Percentiles rank a stretch among this genome's conserved stretches.
Evolutionary conservation across 2,888 invertebrate genomes (phyloP).

Genomic region (Caenorhabditis panamensis): DNA sequence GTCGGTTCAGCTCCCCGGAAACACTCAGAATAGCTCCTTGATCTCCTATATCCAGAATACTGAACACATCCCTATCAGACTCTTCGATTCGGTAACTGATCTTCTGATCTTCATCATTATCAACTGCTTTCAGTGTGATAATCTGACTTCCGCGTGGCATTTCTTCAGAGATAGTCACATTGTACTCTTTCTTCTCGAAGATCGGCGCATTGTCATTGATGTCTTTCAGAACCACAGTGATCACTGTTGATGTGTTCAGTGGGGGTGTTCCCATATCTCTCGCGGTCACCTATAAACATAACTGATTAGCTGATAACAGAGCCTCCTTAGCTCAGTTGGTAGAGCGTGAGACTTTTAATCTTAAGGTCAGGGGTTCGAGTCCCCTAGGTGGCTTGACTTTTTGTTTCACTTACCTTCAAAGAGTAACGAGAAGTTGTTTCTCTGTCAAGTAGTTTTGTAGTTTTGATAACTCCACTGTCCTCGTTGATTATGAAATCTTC

Average conservation of each 20-base stretch:
- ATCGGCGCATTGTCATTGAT: constrained; percentile 94
- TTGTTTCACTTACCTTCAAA: constrained; percentile 85
- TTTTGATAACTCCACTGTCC: constrained; percentile 92
- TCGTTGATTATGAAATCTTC: constrained; percentile 91
- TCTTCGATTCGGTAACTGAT: constrained; percentile 77
- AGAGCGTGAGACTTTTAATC: constrained; percentile 77
- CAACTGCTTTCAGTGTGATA: constrained; percentile 75
- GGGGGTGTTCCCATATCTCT: constrained; percentile 91
- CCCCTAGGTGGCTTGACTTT: constrained; percentile 57
- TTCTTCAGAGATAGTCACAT: constrained; percentile 89
- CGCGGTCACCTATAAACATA: constrained; percentile 84
- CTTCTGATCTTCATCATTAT: constrained; percentile 76
- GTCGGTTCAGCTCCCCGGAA: constrained; percentile 68
- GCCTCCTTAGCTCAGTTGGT: constrained; percentile 66
- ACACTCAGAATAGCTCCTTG: constrained; percentile 76
- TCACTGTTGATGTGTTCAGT: constrained; percentile 80
- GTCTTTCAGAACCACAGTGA: constrained; percentile 76
- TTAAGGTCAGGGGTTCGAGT: constrained; percentile 73
- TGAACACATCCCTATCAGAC: constrained; percentile 70
- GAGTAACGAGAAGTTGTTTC: constrained; percentile 92
- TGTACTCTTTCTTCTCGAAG: constrained; percentile 87
- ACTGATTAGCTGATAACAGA: background rate
- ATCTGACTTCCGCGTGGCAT: constrained; percentile 82
- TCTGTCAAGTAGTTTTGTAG: constrained; percentile 91
- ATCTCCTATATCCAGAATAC: constrained; percentile 75